Evolutionary conservation across 2,797 vertebrate genomes (phyloP).

Genomic region (Gallinago stenura): DNA sequence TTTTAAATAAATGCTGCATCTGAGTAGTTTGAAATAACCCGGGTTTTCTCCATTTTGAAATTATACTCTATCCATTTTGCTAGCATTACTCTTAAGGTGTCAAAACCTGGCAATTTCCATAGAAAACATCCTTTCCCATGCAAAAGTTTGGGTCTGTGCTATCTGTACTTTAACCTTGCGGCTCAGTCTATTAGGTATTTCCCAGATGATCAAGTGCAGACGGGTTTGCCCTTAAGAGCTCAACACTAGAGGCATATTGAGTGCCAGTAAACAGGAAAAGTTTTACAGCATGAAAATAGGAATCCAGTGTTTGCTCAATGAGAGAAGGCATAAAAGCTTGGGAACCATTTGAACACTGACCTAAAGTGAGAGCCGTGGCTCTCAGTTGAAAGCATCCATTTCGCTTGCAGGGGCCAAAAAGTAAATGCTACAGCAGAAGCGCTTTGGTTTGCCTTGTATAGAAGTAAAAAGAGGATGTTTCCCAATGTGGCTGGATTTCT

Average conservation of each 20-base stretch:
- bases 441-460: constrained; percentile 60
- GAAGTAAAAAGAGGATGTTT: constrained; percentile 47
- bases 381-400: background rate
- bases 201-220: background rate
- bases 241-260: background rate
- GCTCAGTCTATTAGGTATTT: background rate
- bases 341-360: background rate
- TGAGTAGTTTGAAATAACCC: background rate
- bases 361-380: background rate
- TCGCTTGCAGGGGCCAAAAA: background rate
- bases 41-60: background rate
- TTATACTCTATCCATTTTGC: background rate
- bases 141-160: background rate
- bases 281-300: background rate
- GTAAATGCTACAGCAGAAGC: background rate
- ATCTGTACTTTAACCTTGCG: background rate
- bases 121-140: background rate
- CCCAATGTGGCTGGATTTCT: constrained; percentile 27
- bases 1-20: background rate
- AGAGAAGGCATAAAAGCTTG: constrained; percentile 2
- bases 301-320: background rate
- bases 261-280: background rate
- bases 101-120: background rate
- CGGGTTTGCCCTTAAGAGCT: background rate
- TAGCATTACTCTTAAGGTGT: background rate